Evolutionary conservation across 2,888 invertebrate genomes (phyloP), one percentile per base, ranked within the genome.

Genomic region (Nemapogon koenigi): DNA sequence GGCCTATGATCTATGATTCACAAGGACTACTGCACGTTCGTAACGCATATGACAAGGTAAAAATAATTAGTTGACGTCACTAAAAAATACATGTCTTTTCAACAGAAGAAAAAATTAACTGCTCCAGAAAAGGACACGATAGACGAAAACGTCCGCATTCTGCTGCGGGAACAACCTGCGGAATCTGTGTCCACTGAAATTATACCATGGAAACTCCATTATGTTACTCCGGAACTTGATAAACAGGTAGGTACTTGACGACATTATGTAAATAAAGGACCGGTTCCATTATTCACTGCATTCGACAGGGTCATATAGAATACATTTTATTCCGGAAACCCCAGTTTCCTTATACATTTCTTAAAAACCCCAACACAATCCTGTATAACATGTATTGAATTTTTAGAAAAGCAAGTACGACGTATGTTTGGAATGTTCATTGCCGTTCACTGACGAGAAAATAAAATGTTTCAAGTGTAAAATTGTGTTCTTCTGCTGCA

Each of bases 401-500:
- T 59, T 57, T 35, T 49, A 75, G 75, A 47, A 46, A 2, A 49
- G 50, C 10, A 71, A 67, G 43, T 75, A 61, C 46, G 52, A 66
- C 17, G 53, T 76, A 2, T 76, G 76, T 46, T 75, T 71, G 43
- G 76, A 76, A 51, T 76, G 76, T 43, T 52, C 53, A 1, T 35
- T 65, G 17, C 71, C 70, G 3, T 46, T 69, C 11, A 39, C 42
- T 7, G 52, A 57, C 18, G 43, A 42, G 2, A 60, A 51, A 29
- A 56, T 72, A 13, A 15, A 38, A 3, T 75, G 75, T 41, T 32
- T 35, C 0, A 52, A 48, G 11, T 75, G 75, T 44, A 57, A 64
- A 16, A 44, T 64, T 4, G 48, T 75, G 3, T 53, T 55, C 1
- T 75, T 71, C 43, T 75, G 75, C 43, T 54, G 59, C 1, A 41